These are phyloP conservation scores for Rhabdomys dilectus DNA, from an alignment of 2,113 vertebrate genomes.

Conservation along the genomic window DNA sequence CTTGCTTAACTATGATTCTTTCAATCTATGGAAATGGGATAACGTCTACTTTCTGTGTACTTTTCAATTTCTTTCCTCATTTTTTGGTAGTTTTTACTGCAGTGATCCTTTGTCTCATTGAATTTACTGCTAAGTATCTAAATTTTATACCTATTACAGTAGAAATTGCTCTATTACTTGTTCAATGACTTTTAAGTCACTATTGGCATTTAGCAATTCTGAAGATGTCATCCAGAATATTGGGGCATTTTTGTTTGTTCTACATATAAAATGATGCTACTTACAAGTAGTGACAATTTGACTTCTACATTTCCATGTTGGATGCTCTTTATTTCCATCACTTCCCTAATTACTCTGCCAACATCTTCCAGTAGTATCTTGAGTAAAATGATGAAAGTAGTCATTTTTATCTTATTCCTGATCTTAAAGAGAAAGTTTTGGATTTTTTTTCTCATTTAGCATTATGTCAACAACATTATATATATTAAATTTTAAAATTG, in stretches of 20 bases:
- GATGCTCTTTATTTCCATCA: background rate
- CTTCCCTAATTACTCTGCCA: background rate
- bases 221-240: background rate
- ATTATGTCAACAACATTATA: background rate
- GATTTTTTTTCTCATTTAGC: background rate
- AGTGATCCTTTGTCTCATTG: background rate
- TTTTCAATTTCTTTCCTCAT: background rate
- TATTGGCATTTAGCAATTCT: background rate
- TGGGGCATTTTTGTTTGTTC: background rate
- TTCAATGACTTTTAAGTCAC: background rate
- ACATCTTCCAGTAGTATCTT: background rate
- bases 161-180: background rate
- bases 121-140: background rate
- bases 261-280: background rate
- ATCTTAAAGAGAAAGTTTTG: background rate
- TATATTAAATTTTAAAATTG: background rate
- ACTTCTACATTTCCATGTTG: background rate
- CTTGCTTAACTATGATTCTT: background rate
- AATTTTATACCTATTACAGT: background rate
- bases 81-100: background rate
- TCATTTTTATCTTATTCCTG: background rate
- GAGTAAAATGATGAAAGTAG: background rate
- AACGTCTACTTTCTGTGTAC: background rate
- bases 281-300: background rate
- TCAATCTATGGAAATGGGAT: background rate